Percentiles rank a stretch among this genome's conserved stretches.
These are phyloP conservation scores for Harpagifer antarcticus DNA, from an alignment of 2,797 vertebrate species.

Conservation along the genomic window DNA sequence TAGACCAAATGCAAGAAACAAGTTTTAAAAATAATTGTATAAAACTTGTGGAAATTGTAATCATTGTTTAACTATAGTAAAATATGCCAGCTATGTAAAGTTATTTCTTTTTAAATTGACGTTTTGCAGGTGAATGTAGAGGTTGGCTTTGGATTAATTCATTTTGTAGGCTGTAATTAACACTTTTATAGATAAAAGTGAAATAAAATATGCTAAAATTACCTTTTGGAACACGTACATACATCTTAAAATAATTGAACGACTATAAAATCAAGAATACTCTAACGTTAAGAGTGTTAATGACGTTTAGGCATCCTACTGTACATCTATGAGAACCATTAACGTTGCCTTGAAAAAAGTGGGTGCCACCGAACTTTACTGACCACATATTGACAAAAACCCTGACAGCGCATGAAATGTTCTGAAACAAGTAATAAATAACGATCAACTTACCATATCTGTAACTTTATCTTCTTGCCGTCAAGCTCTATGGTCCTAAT, in stretches of 20 bases:
- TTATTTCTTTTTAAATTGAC: background rate
- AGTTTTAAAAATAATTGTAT: background rate
- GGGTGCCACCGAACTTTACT: background rate
- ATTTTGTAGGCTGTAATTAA: background rate
- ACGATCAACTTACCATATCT: conserved; percentile 91
- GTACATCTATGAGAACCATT: background rate
- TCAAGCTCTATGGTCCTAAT: conserved; percentile 98
- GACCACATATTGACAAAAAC: background rate
- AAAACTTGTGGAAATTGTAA: background rate
- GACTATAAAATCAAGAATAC: accelerated
- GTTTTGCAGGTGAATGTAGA: background rate
- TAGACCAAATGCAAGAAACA: background rate
- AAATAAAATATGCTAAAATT: background rate
- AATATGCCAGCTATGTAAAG: background rate
- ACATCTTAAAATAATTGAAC: background rate
- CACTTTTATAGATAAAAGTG: background rate
- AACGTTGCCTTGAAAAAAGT: background rate
- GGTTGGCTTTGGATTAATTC: background rate
- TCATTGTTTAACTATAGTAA: background rate
- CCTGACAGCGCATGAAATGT: background rate
- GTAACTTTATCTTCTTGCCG: conserved; percentile 97
- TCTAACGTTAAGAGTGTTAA: background rate
- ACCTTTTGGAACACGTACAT: background rate
- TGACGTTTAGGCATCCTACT: background rate
- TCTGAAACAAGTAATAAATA: background rate